A percentile compares a stretch with the other conserved stretches of the same genome.
Conservation (phyloP, 1,140 invertebrate species). For the Neoseiulus cucumeris region DNA sequence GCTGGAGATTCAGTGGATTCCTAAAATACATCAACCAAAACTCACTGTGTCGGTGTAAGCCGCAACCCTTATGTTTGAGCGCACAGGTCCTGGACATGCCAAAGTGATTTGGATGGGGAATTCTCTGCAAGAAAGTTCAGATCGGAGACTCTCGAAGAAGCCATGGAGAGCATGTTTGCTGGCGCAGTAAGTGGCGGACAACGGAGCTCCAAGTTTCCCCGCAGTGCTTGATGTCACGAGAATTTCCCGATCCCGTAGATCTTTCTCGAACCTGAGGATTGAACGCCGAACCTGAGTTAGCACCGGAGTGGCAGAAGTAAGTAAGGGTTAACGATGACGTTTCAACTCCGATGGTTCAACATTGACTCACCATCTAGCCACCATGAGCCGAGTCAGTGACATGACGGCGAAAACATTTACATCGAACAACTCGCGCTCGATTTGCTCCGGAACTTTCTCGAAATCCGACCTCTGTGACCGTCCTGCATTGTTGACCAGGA, state of each 20-base stretch:
- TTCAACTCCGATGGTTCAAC: not conserved
- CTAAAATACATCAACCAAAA: too few relatives aligned
- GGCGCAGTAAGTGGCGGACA: constrained; percentile 52
- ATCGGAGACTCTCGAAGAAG: constrained; percentile 41
- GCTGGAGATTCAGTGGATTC: too few relatives aligned
- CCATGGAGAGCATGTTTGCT: constrained; percentile 62
- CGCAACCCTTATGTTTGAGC: constrained; percentile 46
- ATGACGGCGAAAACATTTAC: constrained; percentile 57
- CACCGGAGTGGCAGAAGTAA: not conserved
- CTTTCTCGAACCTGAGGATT: constrained; percentile 25
- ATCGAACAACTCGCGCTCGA: constrained; percentile 57
- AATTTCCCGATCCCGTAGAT: constrained; percentile 37
- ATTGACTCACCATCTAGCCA: constrained; percentile 37
- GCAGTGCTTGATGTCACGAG: constrained; percentile 50
- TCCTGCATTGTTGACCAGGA: constrained; percentile 61
- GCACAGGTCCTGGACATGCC: constrained; percentile 53
- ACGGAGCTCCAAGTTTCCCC: constrained; percentile 44
- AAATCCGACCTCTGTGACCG: constrained; percentile 53
- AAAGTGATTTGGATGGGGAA: constrained; percentile 38
- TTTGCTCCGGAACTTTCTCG: constrained; percentile 48
- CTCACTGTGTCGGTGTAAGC: constrained; percentile 40
- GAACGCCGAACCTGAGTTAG: not conserved
- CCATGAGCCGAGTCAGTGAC: constrained; percentile 42
- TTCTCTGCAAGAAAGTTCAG: constrained; percentile 39
- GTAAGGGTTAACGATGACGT: not conserved